These are phyloP conservation scores for Passer montanus DNA, from an alignment of 2,113 vertebrate species.

Conservation along the genomic window DNA sequence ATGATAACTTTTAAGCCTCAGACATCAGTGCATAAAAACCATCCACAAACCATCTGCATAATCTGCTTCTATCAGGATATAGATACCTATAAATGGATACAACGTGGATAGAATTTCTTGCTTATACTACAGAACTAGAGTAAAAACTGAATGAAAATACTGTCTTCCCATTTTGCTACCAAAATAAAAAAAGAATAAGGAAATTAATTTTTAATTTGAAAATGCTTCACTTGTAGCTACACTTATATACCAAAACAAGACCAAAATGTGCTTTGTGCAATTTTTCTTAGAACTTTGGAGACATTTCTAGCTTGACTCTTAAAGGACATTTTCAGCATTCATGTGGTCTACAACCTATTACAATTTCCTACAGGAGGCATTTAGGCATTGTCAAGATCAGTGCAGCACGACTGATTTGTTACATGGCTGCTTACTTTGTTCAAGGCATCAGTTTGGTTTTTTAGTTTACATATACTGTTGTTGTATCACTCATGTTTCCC, in stretches of 20 bases:
- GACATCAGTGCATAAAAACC: not conserved
- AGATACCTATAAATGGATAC: not conserved
- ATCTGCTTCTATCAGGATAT: not conserved
- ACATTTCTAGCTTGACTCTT: not conserved
- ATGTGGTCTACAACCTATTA: not conserved
- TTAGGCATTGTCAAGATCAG: not conserved
- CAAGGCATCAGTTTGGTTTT: not conserved
- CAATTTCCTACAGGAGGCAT: not conserved
- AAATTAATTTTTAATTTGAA: not conserved
- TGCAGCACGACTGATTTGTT: not conserved
- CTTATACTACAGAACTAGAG: not conserved
- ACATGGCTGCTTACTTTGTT: not conserved
- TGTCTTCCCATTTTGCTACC: not conserved
- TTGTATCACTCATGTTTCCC: not conserved
- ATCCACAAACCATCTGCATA: not conserved
- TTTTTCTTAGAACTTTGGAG: not conserved
- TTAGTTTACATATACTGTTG: not conserved
- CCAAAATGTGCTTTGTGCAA: not conserved
- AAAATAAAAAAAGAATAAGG: not conserved
- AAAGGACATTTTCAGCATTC: not conserved
- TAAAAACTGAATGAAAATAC: not conserved
- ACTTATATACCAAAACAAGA: not conserved
- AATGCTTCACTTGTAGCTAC: not conserved
- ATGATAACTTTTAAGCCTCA: not conserved
- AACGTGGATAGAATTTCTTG: not conserved